These are phyloP conservation scores for Erebia epiphron DNA, from an alignment of 2,888 invertebrate species.

Conservation along the genomic window DNA sequence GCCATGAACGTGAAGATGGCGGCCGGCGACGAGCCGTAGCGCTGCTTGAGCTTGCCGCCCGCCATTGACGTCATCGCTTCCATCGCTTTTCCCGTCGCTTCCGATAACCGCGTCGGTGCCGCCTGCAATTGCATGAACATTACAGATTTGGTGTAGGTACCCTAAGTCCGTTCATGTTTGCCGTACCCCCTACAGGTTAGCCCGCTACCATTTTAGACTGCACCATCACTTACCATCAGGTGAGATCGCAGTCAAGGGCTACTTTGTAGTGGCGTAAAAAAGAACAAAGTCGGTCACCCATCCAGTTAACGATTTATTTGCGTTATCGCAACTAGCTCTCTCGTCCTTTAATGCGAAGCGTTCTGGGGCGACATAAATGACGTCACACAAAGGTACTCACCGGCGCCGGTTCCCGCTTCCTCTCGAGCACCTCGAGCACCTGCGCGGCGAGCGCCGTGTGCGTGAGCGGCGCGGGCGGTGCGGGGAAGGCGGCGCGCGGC, in stretches of 20 bases:
- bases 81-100: slow-evolving; percentile 96
- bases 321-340: too few relatives aligned
- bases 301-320: too few relatives aligned
- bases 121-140: neutral
- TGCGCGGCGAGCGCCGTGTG: slow-evolving; percentile 49
- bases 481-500: slow-evolving; percentile 85
- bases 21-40: slow-evolving; percentile 79
- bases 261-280: too few relatives aligned
- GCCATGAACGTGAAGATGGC: slow-evolving; percentile 93
- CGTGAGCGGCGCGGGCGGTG: slow-evolving; percentile 81
- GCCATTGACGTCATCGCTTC: slow-evolving; percentile 96
- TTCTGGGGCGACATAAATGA: too few relatives aligned
- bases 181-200: too few relatives aligned
- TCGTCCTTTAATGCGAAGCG: too few relatives aligned
- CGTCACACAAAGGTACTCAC: slow-evolving; percentile 45
- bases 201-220: too few relatives aligned
- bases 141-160: neutral
- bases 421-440: slow-evolving; percentile 83
- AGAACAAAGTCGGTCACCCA: too few relatives aligned
- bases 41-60: slow-evolving; percentile 90
- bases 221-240: too few relatives aligned
- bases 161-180: neutral
- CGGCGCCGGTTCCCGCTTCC: slow-evolving; percentile 73
- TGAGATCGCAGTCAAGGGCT: too few relatives aligned
- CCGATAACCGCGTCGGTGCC: slow-evolving; percentile 87